Evolutionary conservation across 1,140 invertebrate genomes (phyloP), one percentile per base, ranked within the genome.

Genomic region (Drosophila sechellia): DNA sequence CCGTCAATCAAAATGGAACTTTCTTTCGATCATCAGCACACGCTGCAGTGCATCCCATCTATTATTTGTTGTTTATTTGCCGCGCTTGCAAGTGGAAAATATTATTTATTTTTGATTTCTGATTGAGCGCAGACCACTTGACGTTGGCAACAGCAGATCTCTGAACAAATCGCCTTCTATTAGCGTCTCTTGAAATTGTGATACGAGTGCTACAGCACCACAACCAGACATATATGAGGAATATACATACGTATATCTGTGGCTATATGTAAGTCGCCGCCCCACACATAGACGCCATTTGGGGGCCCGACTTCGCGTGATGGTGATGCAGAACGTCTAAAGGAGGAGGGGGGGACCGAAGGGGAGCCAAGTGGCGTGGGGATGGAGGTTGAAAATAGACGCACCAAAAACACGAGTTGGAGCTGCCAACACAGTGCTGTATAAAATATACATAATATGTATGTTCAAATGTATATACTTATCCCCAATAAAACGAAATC

Each of bases 1-100:
- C 43, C 49, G 76, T 85, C 83, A 78, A 85, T 85, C 81, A 86
- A 81, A 81, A 78, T 81, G 78, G 78, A 85, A 81, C 83, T 86
- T 79, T 86, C 55, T 46, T 45, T 64, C 37, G 48, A 25, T 37
- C 61, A 87, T 81, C 78, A 53, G 71, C 60, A 64, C 61, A 77
- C 54, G 71, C 57, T 69, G 61, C 69, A 69, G 52, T 65, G 37
- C 17, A 15, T 52, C n/a, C 10, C 31, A 40, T 56, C 10, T 20
- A 45, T 53, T 64, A 46, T 49, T 72, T 60, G 48, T 63, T 74
- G 43, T 52, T 69, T 69, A 78, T 52, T 73, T 66, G 48, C 50
- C 39, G 66, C 46, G 55, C 59, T 77, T 57, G 42, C 37, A 77
- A 72, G 46, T 58, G 61, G 68, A 66, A 77, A 79, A 80, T 77